Percentiles rank a stretch among this genome's conserved stretches.
Conservation (phyloP, 1,140 invertebrate species). For the Campoletis sonorensis region DNA sequence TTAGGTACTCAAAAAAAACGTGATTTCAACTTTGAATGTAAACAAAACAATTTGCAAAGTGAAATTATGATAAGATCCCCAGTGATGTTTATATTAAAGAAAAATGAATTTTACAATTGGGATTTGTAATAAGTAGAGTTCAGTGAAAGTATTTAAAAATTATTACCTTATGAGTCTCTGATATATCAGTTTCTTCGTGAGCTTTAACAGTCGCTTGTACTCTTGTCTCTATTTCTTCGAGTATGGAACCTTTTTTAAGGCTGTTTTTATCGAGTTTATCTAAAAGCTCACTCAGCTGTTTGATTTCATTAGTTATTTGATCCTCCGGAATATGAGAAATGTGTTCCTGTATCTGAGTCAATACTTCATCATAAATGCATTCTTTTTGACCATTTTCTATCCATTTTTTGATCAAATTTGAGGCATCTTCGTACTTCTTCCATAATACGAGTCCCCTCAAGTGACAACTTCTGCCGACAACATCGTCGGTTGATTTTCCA, state of each 20-base stretch:
- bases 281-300: constrained; percentile 61
- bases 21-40: too few species aligned
- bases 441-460: constrained; percentile 83
- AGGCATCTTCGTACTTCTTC: constrained; percentile 81
- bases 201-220: constrained; percentile 77
- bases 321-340: constrained; percentile 65
- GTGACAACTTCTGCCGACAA: constrained; percentile 81
- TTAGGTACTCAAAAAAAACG: too few species aligned
- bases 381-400: constrained; percentile 59
- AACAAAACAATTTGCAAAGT: too few species aligned
- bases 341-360: constrained; percentile 71
- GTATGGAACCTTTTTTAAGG: constrained; percentile 67
- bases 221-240: constrained; percentile 74
- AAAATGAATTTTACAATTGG: not conserved
- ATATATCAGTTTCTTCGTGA: constrained; percentile 78
- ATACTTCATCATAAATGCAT: constrained; percentile 71
- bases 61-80: not conserved
- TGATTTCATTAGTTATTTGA: constrained; percentile 62
- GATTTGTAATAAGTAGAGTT: constrained; percentile 39
- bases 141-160: constrained; percentile 10
- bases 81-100: not conserved
- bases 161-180: constrained; percentile 74
- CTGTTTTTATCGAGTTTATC: constrained; percentile 64
- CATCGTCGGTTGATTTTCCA: constrained; percentile 76
- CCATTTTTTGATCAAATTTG: constrained; percentile 71